Conservation (phyloP, 1,140 invertebrate species). For the Parapsyche elsis region DNA sequence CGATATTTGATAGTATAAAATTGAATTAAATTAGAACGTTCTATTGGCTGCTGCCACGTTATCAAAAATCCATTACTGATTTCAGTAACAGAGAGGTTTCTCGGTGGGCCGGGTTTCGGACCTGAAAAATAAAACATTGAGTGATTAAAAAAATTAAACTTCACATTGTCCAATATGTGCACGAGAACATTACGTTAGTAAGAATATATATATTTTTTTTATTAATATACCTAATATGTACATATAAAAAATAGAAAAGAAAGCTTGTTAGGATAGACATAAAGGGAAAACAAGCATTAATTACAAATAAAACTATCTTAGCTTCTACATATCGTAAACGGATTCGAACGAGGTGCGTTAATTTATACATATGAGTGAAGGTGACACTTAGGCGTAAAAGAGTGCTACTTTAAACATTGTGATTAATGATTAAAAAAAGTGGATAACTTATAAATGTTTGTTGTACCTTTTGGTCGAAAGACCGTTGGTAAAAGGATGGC, state of each 20-base stretch:
- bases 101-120: constrained; percentile 86
- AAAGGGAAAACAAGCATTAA: background rate
- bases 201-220: background rate
- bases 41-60: constrained; percentile 86
- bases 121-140: constrained; percentile 68
- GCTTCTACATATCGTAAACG: constrained; percentile 10
- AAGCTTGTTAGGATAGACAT: background rate
- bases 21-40: constrained; percentile 81
- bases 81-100: constrained; percentile 88
- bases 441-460: constrained; percentile 53
- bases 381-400: background rate
- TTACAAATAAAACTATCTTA: background rate
- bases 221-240: no score
- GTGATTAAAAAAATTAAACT: background rate
- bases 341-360: background rate
- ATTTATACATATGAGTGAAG: background rate
- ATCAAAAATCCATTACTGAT: constrained; percentile 88
- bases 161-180: background rate
- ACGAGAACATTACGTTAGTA: background rate
- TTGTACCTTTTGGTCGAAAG: constrained; percentile 78
- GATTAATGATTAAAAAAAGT: constrained; percentile 42
- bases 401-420: constrained; percentile 43
- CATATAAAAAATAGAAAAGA: background rate
- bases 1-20: constrained; percentile 93
- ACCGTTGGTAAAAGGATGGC: constrained; percentile 77